Conservation (phyloP, 2,888 invertebrate genomes). For the Drosophila neotestacea region DNA sequence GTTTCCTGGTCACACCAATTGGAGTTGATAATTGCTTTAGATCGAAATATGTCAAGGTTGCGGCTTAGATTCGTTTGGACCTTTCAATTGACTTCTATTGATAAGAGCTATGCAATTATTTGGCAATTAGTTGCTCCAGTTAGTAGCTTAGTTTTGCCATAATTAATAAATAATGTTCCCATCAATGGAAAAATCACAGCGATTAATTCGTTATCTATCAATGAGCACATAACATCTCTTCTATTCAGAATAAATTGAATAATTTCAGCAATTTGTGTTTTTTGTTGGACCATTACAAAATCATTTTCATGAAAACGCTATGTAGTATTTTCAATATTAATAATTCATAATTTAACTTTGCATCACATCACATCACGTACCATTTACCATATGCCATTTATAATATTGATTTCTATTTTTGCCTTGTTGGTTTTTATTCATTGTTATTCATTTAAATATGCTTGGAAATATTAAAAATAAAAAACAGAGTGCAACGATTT, state of each 20-base stretch:
- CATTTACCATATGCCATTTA: conserved; percentile 4
- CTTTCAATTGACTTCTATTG: conserved; percentile 24
- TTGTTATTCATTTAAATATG: conserved; percentile 57
- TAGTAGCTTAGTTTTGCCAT: conserved; percentile 6
- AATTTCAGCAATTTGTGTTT: conserved; percentile 4
- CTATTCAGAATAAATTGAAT: not conserved
- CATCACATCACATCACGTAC: conserved; percentile 2
- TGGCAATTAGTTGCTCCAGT: conserved; percentile 46
- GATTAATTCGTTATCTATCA: not conserved
- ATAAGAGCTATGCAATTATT: conserved; percentile 42
- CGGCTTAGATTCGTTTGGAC: not conserved
- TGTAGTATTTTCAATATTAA: conserved; percentile 11
- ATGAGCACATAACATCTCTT: not conserved
- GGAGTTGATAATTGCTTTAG: conserved; percentile 37
- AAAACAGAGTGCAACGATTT: conserved; percentile 49
- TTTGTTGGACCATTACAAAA: conserved; percentile 18
- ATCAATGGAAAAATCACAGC: not conserved
- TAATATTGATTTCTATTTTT: conserved; percentile 22
- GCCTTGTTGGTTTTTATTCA: conserved; percentile 36
- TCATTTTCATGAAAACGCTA: conserved; percentile 9
- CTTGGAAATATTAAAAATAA: conserved; percentile 59
- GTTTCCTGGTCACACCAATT: conserved; percentile 38
- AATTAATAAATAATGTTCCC: conserved; percentile 3
- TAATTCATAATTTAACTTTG: not conserved
- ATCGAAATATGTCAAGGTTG: conserved; percentile 46